Evolutionary conservation across 2,113 vertebrate species (phyloP).

Genomic region (Nothocercus julius): DNA sequence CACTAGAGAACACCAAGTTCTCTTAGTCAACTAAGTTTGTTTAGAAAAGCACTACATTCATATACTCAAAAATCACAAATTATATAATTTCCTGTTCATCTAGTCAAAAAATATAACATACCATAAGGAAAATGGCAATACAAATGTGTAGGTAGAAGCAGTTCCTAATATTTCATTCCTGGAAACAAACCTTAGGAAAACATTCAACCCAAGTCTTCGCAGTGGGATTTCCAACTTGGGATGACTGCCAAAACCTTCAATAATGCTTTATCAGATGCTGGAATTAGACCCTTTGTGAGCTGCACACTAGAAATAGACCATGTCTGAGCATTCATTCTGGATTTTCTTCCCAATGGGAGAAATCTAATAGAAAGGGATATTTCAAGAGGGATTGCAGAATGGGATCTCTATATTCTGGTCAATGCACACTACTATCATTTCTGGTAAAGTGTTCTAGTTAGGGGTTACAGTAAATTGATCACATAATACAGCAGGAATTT

Average conservation of each 20-base stretch:
- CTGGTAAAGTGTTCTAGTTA: constrained; percentile 43
- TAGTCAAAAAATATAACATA: neutral
- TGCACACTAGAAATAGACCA: neutral
- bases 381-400: neutral
- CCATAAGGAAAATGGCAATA: neutral
- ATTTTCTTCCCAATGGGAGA: neutral
- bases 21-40: neutral
- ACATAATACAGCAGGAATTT: constrained; percentile 47
- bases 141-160: constrained; percentile 13
- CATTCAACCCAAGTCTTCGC: neutral
- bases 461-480: constrained; percentile 52
- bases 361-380: neutral
- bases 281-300: neutral
- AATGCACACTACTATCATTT: neutral
- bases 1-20: neutral
- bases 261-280: neutral
- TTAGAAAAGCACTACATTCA: neutral
- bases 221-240: constrained; percentile 4
- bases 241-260: constrained; percentile 10
- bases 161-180: neutral
- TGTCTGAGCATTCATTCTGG: neutral
- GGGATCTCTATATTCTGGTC: constrained; percentile 3
- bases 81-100: neutral
- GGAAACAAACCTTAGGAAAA: neutral
- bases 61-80: neutral